Base-by-base conservation (phyloP, 2,113 vertebrate genomes). In the Stomatorhinus ivindoensis region DNA sequence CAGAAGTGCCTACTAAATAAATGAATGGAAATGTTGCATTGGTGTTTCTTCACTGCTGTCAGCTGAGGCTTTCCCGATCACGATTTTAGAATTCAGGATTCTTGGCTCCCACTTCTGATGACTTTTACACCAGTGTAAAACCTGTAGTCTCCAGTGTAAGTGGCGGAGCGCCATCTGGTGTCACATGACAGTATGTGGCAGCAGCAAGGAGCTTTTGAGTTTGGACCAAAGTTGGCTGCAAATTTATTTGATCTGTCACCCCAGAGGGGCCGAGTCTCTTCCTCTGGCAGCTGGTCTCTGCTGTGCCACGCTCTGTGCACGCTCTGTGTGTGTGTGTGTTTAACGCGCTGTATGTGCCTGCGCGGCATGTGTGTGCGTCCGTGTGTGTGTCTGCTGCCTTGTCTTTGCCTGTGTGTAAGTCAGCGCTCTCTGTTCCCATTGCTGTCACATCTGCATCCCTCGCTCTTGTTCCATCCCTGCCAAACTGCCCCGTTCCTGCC, bases 381-480 rank as follows among this genome's bases (percentile, higher is more conserved):
- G 17, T 39, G 27, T 55, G 27, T 21, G 51, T 19, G 19, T 24
- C 15, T 11, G 86, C 50, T 1, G 15, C 51, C 24, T 35, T 35
- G 51, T 55, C 31, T 8, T 19, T 13, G 86, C 87, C 87, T 91
- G 89, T 84, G 90, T 88, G 48, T 90, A 90, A 89, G 89, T 94
- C 90, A 93, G 93, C 93, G 90, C 91, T 92, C 91, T 94, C 92
- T 94, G 92, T 93, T 92, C 92, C 90, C 92, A 93, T 94, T 83
- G 89, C 90, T 89, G 92, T 94, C 90, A 53, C 91, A 87, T 92
- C 92, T 91, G 92, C 90, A 86, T 88, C 87, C 92, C 92, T 91
- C 92, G 92, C 90, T 89, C 84, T 24, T 19, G 65, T 47, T 6
- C 58, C 35, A 47, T 17, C 80, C 19, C 58, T 4, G 15, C 80